Conservation (phyloP, 2,888 invertebrate genomes). For the Arrhopalites spinosus region DNA sequence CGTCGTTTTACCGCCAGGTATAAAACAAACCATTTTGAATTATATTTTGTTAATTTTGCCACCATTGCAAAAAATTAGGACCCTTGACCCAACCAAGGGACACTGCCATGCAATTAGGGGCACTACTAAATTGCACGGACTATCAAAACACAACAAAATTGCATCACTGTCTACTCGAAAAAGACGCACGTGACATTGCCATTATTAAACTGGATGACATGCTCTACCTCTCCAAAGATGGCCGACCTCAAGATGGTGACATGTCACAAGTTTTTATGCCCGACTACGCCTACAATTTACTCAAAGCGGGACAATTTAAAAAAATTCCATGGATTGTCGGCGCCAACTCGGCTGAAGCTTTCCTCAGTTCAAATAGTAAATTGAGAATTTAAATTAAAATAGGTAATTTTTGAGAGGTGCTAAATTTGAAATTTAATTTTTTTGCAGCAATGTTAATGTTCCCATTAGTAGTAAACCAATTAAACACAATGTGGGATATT, state of each 20-base stretch:
- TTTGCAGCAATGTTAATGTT: no score
- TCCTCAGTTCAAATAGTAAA: background rate
- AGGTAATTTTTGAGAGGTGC: no score
- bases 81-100: background rate
- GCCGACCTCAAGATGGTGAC: constrained; percentile 16
- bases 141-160: constrained; percentile 5
- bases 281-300: constrained; percentile 10
- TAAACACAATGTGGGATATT: constrained; percentile 14
- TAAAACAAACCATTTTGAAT: no score
- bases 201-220: background rate
- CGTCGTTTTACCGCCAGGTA: constrained; percentile 3
- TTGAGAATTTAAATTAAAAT: no score
- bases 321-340: constrained; percentile 33
- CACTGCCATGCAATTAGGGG: constrained; percentile 12
- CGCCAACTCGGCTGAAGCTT: constrained; percentile 12
- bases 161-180: constrained; percentile 16
- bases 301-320: constrained; percentile 23
- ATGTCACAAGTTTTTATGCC: constrained; percentile 22
- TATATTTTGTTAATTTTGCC: no score
- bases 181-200: background rate
- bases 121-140: constrained; percentile 22
- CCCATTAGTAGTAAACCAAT: background rate
- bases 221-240: constrained; percentile 5
- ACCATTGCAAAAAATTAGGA: no score
- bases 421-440: no score